These are phyloP conservation scores for Onychostoma macrolepis DNA, from an alignment of 2,113 vertebrate genomes.

Conservation along the genomic window DNA sequence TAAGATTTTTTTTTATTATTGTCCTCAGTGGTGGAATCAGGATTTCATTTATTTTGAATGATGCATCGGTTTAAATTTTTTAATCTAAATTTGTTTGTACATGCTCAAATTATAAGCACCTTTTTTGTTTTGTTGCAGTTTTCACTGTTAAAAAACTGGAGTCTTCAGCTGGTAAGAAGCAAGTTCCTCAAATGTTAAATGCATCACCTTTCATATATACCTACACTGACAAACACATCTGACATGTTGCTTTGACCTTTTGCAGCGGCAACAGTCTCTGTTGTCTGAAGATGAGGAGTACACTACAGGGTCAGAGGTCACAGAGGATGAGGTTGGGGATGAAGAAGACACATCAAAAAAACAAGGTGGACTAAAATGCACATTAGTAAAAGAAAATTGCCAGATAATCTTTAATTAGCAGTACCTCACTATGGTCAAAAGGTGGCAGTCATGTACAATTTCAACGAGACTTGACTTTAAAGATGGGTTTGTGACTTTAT, in stretches of 20 bases:
- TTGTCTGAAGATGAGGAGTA: slow-evolving; percentile 97
- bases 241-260: slow-evolving; percentile 9
- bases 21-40: neutral
- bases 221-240: neutral
- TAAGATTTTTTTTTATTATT: neutral
- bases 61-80: neutral
- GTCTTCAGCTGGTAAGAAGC: slow-evolving; percentile 89
- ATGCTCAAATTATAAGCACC: neutral
- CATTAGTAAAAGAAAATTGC: neutral
- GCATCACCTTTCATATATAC: neutral
- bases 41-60: neutral
- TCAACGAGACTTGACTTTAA: neutral
- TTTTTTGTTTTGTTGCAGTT: slow-evolving; percentile 77
- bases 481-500: neutral
- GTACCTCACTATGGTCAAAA: slow-evolving; percentile 44
- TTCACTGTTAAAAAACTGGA: slow-evolving; percentile 94
- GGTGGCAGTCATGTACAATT: slow-evolving; percentile 54
- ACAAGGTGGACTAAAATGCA: slow-evolving; percentile 77
- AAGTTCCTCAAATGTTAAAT: neutral
- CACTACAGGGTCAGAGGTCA: slow-evolving; percentile 96
- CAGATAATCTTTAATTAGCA: neutral
- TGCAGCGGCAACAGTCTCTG: slow-evolving; percentile 88
- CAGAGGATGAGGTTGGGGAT: slow-evolving; percentile 97
- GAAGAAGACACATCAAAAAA: slow-evolving; percentile 94
- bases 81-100: neutral